These are phyloP conservation scores for Tenebrosternarchus preto DNA, from an alignment of 2,113 vertebrate species.

Conservation along the genomic window DNA sequence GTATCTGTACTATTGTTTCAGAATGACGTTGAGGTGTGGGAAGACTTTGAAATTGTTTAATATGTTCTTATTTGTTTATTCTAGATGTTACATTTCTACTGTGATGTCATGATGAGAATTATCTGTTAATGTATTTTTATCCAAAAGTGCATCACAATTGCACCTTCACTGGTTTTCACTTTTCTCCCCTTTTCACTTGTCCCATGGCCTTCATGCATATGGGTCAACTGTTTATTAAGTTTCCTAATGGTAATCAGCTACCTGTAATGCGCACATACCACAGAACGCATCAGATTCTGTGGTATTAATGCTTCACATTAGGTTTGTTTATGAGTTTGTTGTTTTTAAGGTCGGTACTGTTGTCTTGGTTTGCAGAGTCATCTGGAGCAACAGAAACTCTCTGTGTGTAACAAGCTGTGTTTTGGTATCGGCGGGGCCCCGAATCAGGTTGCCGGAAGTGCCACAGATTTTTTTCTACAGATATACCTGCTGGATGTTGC, in stretches of 20 bases:
- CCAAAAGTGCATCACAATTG: neutral
- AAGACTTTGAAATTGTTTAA: neutral
- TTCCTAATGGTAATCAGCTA: neutral
- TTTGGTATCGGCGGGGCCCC: conserved; percentile 94
- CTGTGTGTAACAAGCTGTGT: conserved; percentile 84
- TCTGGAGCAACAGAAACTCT: conserved; percentile 72
- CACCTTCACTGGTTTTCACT: neutral
- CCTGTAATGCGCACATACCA: neutral
- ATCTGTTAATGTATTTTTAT: neutral
- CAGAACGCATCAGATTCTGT: too few species aligned
- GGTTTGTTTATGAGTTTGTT: neutral
- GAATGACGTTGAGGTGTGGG: neutral
- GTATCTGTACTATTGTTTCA: neutral
- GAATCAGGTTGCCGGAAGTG: conserved; percentile 89
- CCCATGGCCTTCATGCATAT: too few species aligned
- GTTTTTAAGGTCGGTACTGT: neutral
- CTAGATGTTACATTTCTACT: neutral
- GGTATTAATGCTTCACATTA: neutral
- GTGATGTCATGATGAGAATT: neutral
- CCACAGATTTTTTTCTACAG: conserved; percentile 92
- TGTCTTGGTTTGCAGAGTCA: conserved; percentile 63
- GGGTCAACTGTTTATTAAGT: neutral
- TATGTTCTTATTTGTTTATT: neutral
- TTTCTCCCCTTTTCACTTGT: too few species aligned
- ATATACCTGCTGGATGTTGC: conserved; percentile 94